These are phyloP conservation scores for Campylorhamphus procurvoides DNA, from an alignment of 2,113 vertebrate species.

Conservation along the genomic window DNA sequence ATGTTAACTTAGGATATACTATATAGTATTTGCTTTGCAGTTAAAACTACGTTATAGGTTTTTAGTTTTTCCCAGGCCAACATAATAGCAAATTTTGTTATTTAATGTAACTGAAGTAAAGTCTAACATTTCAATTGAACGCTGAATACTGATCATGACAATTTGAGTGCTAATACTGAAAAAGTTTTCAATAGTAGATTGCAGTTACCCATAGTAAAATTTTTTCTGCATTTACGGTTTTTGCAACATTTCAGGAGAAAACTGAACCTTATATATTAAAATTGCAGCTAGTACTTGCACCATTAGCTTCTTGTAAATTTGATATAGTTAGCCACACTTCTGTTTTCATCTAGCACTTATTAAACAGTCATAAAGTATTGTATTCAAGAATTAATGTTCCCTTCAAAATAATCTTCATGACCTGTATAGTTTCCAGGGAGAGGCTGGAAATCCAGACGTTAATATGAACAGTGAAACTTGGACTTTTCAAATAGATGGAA, in stretches of 20 bases:
- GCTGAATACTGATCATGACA: neutral
- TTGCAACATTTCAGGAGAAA: neutral
- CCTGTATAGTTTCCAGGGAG: neutral
- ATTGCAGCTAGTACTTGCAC: neutral
- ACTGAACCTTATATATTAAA: neutral
- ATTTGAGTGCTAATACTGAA: neutral
- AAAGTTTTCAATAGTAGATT: neutral
- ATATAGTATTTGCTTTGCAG: neutral
- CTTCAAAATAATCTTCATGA: neutral
- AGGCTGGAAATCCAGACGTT: neutral
- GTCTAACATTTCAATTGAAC: neutral
- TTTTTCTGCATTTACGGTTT: neutral
- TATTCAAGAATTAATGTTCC: neutral
- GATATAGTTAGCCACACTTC: neutral
- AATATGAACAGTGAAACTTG: neutral
- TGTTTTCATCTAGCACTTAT: neutral
- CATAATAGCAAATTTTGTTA: neutral
- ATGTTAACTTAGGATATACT: neutral
- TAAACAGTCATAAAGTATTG: slow-evolving; percentile 8
- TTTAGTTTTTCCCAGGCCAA: neutral
- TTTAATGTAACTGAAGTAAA: neutral
- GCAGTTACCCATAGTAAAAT: neutral
- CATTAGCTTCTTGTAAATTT: neutral
- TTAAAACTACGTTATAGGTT: neutral
- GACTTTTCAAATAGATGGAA: neutral